These are phyloP conservation scores for Heterodera filipjevi DNA, from an alignment of 2,888 invertebrate species.

Conservation along the genomic window DNA sequence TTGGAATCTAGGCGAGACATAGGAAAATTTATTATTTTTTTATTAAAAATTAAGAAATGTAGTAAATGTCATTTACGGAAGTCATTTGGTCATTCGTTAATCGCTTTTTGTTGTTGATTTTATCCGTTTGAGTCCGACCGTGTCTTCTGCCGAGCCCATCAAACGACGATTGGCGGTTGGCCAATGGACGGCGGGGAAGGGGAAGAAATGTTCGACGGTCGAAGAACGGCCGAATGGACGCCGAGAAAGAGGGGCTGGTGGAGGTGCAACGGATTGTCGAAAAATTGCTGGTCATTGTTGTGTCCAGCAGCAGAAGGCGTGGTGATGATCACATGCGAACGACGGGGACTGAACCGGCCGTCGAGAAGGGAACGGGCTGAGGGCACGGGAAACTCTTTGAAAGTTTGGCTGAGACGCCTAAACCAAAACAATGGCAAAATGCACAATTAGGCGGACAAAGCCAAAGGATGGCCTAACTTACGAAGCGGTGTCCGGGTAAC, in stretches of 20 bases:
- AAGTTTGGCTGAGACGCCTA: neutral
- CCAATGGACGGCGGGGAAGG: neutral
- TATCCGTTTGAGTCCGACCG: neutral
- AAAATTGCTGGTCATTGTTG: slow-evolving; percentile 8
- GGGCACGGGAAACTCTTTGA: slow-evolving; percentile 2
- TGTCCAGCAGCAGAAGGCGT: neutral
- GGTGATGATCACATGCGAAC: slow-evolving; percentile 7
- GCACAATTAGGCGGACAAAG: neutral
- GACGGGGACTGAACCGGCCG: neutral
- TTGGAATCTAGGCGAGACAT: no score
- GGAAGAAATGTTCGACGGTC: neutral
- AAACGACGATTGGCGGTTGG: slow-evolving; percentile 14
- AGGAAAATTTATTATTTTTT: no score
- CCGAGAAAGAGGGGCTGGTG: neutral
- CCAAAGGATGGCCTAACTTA: neutral
- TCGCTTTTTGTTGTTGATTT: neutral
- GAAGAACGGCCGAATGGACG: neutral
- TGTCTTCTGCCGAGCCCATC: neutral
- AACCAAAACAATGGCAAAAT: no score
- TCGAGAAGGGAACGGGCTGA: neutral
- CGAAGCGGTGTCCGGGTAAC: slow-evolving; percentile 12
- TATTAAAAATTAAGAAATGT: no score
- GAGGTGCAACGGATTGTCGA: slow-evolving; percentile 19
- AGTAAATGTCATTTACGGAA: neutral
- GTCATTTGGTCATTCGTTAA: neutral